Conservation (phyloP, 2,113 vertebrate species). For the Hucho hucho region DNA sequence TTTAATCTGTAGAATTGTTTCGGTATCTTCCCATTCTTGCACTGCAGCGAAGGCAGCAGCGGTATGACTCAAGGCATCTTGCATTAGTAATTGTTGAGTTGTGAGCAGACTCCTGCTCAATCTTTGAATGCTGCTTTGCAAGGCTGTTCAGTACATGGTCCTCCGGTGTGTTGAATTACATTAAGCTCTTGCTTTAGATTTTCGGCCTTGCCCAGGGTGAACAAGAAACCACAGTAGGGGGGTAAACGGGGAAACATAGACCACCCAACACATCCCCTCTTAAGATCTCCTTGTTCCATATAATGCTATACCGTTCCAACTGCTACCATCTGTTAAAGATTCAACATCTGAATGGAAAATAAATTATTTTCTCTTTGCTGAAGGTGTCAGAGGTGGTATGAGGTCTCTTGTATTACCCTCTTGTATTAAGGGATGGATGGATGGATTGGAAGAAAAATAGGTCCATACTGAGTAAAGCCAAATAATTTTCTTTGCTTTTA, state of each 20-base stretch:
- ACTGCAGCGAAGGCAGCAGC: slow-evolving; percentile 51
- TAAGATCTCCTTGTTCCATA: not conserved
- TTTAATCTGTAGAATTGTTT: not conserved
- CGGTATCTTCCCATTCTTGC: slow-evolving; percentile 20
- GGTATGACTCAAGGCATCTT: slow-evolving; percentile 32
- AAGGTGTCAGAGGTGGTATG: not conserved
- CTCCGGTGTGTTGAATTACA: slow-evolving; percentile 37
- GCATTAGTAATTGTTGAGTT: slow-evolving; percentile 43
- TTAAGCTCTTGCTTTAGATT: slow-evolving; percentile 35
- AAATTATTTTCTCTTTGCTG: not conserved
- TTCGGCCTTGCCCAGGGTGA: slow-evolving; percentile 14
- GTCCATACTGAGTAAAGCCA: not conserved
- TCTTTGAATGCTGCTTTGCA: slow-evolving; percentile 21
- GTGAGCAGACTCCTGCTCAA: slow-evolving; percentile 36
- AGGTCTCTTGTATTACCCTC: not conserved
- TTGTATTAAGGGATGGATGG: not conserved
- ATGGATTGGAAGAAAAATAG: not conserved
- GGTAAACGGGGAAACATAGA: slow-evolving; percentile 3
- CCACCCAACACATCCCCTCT: slow-evolving; percentile 21
- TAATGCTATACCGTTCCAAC: too few relatives aligned
- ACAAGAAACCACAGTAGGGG: slow-evolving; percentile 43
- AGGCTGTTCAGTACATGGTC: slow-evolving; percentile 12
- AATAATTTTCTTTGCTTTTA: slow-evolving; percentile 21
- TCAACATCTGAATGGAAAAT: not conserved
- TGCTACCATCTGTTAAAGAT: too few relatives aligned